Base-by-base conservation (phyloP, 1,140 invertebrate species). In the Geopemphigus sp. region DNA sequence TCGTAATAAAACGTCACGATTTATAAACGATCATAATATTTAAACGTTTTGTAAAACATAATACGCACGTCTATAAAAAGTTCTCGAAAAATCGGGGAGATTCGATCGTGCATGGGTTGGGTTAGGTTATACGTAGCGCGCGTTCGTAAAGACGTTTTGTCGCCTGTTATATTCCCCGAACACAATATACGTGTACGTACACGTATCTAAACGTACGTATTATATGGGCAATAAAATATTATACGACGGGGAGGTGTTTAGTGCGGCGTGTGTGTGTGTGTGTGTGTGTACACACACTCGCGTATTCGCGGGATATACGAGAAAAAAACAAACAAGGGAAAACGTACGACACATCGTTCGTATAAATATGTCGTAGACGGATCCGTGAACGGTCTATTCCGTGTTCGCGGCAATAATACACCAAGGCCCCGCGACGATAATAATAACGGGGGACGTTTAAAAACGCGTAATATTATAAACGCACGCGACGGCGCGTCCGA, bases 41-140 rank as follows among this genome's bases (percentile, higher is more conserved):
- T 70, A 70, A 70, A 70, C 66, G 66, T 70, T 70, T n/a, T 70
- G 45, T 70, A 70, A 70, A 70, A 70, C 66, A 70, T 70, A 45
- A 24, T n/a, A n/a, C n/a, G n/a, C n/a, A n/a, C n/a, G n/a, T n/a
- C n/a, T n/a, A 70, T 70, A n/a, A n/a, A 70, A 70, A 70, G 15
- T 53, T 70, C n/a, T 45, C n/a, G 66, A 53, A 53, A 26, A 70
- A 70, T 53, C 53, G 66, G 66, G 66, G 66, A 70, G 66, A 70
- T 50, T 39, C 53, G 15, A 53, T 53, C 53, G n/a, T n/a, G n/a
- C n/a, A n/a, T n/a, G n/a, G n/a, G n/a, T n/a, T n/a, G n/a, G n/a
- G n/a, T n/a, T 45, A 70, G 53, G 53, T 53, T 24, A 66, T 68
- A 68, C 29, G 66, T 26, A 50, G 66, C n/a, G 45, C 19, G 17